Evolutionary conservation across 92 coral and sea anemone genomes (phyloP).

Genomic region (Paragorgia papillata): DNA sequence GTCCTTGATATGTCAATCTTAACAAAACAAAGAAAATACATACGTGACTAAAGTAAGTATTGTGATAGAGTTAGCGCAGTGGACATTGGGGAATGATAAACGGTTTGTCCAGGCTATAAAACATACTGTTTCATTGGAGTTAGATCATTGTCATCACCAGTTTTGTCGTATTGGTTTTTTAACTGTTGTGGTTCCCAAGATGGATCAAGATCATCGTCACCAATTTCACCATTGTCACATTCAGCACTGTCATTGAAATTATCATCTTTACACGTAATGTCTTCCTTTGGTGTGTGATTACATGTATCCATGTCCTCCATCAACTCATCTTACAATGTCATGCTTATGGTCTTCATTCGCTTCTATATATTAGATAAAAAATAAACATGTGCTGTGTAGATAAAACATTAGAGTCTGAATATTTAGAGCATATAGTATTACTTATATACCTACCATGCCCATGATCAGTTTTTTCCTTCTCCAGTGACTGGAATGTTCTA

Average conservation of each 20-base stretch:
- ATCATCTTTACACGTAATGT: no score
- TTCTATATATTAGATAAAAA: background rate
- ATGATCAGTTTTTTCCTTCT: background rate
- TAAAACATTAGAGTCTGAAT: background rate
- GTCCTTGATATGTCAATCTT: slow-evolving; percentile 51
- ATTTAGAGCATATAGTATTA: background rate
- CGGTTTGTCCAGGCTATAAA: no score
- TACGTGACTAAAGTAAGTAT: background rate
- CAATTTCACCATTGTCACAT: background rate
- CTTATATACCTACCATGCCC: background rate
- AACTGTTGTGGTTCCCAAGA: slow-evolving; percentile 13
- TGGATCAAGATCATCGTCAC: slow-evolving; percentile 11
- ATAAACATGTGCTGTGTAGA: background rate
- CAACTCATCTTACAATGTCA: background rate
- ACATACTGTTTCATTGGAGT: slow-evolving; percentile 17
- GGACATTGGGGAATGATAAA: background rate
- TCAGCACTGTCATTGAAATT: no score
- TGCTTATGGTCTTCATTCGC: background rate
- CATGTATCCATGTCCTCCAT: slow-evolving; percentile 44
- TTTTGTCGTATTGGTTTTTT: background rate
- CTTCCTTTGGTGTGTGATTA: background rate
- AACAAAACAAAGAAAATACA: slow-evolving; percentile 1
- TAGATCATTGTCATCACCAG: slow-evolving; percentile 9
- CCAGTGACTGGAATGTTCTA: background rate
- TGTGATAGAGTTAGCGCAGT: background rate